A percentile compares a stretch with the other conserved stretches of the same genome.
Conservation (phyloP, 2,113 vertebrate genomes). For the Ochotona curzoniae region DNA sequence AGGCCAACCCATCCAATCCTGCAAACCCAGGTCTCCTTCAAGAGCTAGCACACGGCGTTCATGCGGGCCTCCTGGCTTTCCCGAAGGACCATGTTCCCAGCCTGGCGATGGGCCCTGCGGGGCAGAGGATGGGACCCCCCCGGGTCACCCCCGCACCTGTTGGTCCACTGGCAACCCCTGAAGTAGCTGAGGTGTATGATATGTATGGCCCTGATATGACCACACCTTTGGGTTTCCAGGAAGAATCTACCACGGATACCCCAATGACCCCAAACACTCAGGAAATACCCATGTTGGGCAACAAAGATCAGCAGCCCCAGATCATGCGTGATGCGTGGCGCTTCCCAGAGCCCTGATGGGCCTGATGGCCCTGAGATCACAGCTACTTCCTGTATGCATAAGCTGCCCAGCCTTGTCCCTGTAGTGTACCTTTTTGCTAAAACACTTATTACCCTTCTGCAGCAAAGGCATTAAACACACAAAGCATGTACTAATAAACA, state of each 20-base stretch:
- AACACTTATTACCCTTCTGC: slow-evolving; percentile 46
- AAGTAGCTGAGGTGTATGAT: slow-evolving; percentile 51
- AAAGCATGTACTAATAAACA: slow-evolving; percentile 65
- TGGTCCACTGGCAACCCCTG: slow-evolving; percentile 59
- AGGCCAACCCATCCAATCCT: neutral
- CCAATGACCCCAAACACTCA: slow-evolving; percentile 49
- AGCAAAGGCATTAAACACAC: slow-evolving; percentile 47
- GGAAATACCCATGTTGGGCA: neutral
- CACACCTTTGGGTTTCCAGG: slow-evolving; percentile 50
- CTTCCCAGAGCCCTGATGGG: slow-evolving; percentile 72
- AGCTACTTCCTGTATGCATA: neutral
- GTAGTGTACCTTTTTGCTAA: slow-evolving; percentile 36
- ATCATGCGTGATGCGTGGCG: slow-evolving; percentile 36
- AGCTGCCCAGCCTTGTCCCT: slow-evolving; percentile 34
- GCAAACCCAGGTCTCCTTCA: slow-evolving; percentile 50
- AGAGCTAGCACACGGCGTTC: slow-evolving; percentile 25
- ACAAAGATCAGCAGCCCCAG: slow-evolving; percentile 55
- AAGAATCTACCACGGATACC: slow-evolving; percentile 52
- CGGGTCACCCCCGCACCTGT: slow-evolving; percentile 16
- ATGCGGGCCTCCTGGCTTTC: slow-evolving; percentile 52
- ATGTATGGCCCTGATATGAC: slow-evolving; percentile 50
- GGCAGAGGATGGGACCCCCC: slow-evolving; percentile 37
- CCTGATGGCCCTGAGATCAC: slow-evolving; percentile 8
- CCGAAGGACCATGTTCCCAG: slow-evolving; percentile 57
- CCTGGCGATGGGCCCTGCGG: neutral